A percentile compares a stretch with the other conserved stretches of the same genome.
phyloP scores from a whole-genome alignment of 1,140 invertebrate species.

The Drosophila triauraria region DNA sequence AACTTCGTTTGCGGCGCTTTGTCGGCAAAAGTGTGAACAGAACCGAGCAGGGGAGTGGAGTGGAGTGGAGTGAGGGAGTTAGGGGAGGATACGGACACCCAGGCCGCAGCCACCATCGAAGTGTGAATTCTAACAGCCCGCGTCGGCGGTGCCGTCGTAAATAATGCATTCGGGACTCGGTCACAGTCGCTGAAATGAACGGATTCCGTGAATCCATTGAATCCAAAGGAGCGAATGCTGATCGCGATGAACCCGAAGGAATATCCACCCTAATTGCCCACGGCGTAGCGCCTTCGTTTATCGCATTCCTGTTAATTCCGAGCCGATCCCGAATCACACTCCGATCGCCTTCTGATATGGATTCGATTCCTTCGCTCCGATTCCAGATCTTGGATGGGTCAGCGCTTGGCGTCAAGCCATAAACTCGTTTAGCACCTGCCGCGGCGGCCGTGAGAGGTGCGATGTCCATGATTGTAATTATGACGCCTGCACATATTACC shows the following conservation, averaged over 20 bases:
- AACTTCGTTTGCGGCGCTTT: slow-evolving; percentile 64
- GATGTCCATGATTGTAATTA: slow-evolving; percentile 76
- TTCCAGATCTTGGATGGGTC: neutral
- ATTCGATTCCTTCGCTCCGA: slow-evolving; percentile 14
- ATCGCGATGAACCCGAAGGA: slow-evolving; percentile 9
- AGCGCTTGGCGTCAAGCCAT: slow-evolving; percentile 70
- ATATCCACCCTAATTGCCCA: slow-evolving; percentile 53
- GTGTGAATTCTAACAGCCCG: slow-evolving; percentile 82
- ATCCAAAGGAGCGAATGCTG: slow-evolving; percentile 1
- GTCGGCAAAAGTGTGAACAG: slow-evolving; percentile 64
- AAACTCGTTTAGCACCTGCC: slow-evolving; percentile 75
- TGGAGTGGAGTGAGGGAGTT: slow-evolving; percentile 4
- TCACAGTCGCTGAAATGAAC: slow-evolving; percentile 65
- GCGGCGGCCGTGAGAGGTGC: slow-evolving; percentile 42
- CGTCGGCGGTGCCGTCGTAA: slow-evolving; percentile 64
- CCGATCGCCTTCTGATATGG: slow-evolving; percentile 42
- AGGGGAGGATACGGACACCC: slow-evolving; percentile 65
- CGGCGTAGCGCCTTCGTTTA: slow-evolving; percentile 62
- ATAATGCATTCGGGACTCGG: slow-evolving; percentile 62
- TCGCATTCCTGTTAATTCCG: slow-evolving; percentile 76
- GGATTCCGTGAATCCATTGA: slow-evolving; percentile 60
- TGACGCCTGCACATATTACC: slow-evolving; percentile 47
- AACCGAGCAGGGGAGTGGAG: slow-evolving; percentile 14
- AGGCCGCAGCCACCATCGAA: slow-evolving; percentile 59
- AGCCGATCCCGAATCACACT: slow-evolving; percentile 69